A percentile compares a stretch with the other conserved stretches of the same genome.
Evolutionary conservation across 2,888 invertebrate genomes (phyloP).

Genomic region (Platerodrilus igneus): DNA sequence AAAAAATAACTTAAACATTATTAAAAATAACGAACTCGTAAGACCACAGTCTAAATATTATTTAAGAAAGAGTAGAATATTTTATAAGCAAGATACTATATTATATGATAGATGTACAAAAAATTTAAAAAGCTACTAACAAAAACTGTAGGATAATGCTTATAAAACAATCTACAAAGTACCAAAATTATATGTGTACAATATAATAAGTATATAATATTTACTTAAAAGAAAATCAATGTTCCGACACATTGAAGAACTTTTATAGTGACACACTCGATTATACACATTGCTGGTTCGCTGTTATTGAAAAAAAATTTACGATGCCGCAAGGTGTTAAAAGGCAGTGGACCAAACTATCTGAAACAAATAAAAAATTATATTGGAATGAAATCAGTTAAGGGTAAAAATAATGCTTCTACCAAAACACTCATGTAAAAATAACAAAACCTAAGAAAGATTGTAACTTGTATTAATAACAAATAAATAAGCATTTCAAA

Average conservation of each 20-base stretch:
- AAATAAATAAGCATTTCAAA: no score
- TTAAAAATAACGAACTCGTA: slow-evolving; percentile 39
- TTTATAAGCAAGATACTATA: slow-evolving; percentile 35
- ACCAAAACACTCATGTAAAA: no score
- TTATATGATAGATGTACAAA: slow-evolving; percentile 17
- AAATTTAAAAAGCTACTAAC: slow-evolving; percentile 21
- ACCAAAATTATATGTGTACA: slow-evolving; percentile 25
- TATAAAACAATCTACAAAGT: slow-evolving; percentile 38
- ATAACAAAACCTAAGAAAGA: no score
- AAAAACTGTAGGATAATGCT: slow-evolving; percentile 27
- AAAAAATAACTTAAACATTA: slow-evolving; percentile 40
- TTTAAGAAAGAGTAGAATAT: slow-evolving; percentile 31
- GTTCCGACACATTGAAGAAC: slow-evolving; percentile 33
- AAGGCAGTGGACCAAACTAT: slow-evolving; percentile 47
- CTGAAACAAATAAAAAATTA: slow-evolving; percentile 40
- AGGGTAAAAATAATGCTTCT: no score
- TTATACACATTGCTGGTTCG: slow-evolving; percentile 48
- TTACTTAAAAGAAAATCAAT: slow-evolving; percentile 36
- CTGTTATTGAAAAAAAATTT: slow-evolving; percentile 46
- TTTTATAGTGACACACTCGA: slow-evolving; percentile 43
- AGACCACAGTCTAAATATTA: slow-evolving; percentile 42
- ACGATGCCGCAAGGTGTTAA: slow-evolving; percentile 45
- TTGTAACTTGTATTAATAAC: no score
- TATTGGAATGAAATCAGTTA: no score
- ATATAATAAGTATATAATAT: slow-evolving; percentile 16